Evolutionary conservation across 2,113 vertebrate genomes (phyloP).

Genomic region (Sialia sialis): DNA sequence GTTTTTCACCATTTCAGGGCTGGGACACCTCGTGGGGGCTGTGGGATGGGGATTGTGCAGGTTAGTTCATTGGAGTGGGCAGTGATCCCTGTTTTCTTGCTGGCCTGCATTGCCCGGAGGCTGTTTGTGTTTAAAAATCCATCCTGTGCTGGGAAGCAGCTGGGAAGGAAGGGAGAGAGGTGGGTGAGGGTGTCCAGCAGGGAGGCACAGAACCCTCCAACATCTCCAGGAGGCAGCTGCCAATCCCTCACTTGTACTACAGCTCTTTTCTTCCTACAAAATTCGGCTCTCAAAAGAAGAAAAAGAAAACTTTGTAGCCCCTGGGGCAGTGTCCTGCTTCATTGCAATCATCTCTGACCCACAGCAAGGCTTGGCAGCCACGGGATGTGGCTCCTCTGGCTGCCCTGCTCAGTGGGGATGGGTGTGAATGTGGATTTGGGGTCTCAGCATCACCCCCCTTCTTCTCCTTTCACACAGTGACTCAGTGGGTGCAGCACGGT

Average conservation of each 20-base stretch:
- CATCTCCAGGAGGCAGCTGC: neutral
- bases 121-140: neutral
- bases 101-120: rapidly evolving
- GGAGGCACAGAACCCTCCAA: neutral
- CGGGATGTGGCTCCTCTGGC: neutral
- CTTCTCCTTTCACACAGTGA: neutral
- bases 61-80: rapidly evolving
- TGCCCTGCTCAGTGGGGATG: neutral
- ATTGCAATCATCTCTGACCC: neutral
- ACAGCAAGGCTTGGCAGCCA: rapidly evolving
- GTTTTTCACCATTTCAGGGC: neutral
- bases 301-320: neutral
- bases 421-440: neutral
- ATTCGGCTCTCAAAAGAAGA: neutral
- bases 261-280: neutral
- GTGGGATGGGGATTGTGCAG: neutral
- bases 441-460: neutral
- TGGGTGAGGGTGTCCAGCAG: neutral
- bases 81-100: neutral
- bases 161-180: neutral
- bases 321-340: neutral
- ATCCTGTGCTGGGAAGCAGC: neutral
- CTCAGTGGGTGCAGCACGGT: rapidly evolving
- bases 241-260: neutral
- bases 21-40: rapidly evolving